These are phyloP conservation scores for Mobula birostris DNA, from an alignment of 2,113 vertebrate species.

Conservation along the genomic window DNA sequence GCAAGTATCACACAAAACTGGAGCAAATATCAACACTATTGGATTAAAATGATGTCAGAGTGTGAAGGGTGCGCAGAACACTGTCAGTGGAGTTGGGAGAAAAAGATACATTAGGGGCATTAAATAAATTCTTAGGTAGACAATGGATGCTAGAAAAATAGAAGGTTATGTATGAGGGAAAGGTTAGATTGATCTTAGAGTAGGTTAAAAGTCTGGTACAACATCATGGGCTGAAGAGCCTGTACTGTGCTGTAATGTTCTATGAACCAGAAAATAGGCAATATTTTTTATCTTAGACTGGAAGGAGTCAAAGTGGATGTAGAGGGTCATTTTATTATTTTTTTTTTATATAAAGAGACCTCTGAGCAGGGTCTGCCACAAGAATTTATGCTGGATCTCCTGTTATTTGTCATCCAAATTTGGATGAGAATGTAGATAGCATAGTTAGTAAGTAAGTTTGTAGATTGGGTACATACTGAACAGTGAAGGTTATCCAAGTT, in stretches of 20 bases:
- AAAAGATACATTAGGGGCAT: not conserved
- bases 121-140: too few species aligned
- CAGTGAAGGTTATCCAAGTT: not conserved
- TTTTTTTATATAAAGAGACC: too few species aligned
- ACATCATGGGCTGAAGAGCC: too few species aligned
- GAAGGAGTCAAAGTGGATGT: not conserved
- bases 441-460: not conserved
- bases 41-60: not conserved
- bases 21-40: not conserved
- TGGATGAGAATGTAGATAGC: not conserved
- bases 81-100: not conserved
- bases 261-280: too few species aligned
- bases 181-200: too few species aligned
- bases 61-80: too few species aligned
- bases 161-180: too few species aligned
- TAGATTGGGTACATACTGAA: not conserved
- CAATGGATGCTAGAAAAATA: too few species aligned
- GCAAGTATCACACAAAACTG: too few species aligned
- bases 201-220: too few species aligned
- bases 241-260: too few species aligned
- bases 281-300: not conserved
- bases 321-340: too few species aligned
- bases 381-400: not conserved
- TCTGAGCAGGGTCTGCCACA: not conserved
- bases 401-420: not conserved